Percentiles rank a stretch among this genome's conserved stretches.
Evolutionary conservation across 2,797 vertebrate species (phyloP).

Genomic region (Ispidina lecontei): DNA sequence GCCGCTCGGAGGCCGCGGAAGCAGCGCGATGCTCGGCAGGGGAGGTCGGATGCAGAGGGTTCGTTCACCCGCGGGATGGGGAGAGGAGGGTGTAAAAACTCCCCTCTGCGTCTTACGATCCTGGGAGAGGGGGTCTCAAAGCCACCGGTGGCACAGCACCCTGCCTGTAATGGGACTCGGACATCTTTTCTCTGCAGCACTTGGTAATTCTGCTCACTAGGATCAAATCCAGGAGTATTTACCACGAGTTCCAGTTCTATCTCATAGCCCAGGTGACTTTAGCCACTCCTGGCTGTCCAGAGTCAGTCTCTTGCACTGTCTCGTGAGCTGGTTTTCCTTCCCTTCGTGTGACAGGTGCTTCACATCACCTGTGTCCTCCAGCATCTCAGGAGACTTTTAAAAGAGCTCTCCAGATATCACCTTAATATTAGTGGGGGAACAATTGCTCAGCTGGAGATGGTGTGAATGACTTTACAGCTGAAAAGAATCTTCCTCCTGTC

Average conservation of each 20-base stretch:
- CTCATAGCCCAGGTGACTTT: neutral
- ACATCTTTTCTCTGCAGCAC: accelerated
- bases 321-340: neutral
- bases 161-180: neutral
- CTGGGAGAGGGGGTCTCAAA: neutral
- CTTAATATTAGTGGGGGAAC: accelerated
- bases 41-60: no score
- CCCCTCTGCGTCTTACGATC: accelerated
- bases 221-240: neutral
- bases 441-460: neutral
- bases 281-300: neutral
- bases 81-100: no score
- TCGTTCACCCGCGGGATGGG: no score
- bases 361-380: neutral
- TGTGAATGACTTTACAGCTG: neutral
- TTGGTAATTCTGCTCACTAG: neutral
- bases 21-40: no score
- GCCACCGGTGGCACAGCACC: neutral
- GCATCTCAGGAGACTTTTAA: neutral
- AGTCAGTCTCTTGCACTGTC: neutral
- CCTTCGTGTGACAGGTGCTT: neutral
- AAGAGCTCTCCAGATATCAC: neutral
- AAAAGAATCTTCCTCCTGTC: neutral
- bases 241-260: accelerated
- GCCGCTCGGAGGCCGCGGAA: no score